These are phyloP conservation scores for Apotomis betuletana DNA, from an alignment of 2,888 invertebrate genomes.

Conservation along the genomic window DNA sequence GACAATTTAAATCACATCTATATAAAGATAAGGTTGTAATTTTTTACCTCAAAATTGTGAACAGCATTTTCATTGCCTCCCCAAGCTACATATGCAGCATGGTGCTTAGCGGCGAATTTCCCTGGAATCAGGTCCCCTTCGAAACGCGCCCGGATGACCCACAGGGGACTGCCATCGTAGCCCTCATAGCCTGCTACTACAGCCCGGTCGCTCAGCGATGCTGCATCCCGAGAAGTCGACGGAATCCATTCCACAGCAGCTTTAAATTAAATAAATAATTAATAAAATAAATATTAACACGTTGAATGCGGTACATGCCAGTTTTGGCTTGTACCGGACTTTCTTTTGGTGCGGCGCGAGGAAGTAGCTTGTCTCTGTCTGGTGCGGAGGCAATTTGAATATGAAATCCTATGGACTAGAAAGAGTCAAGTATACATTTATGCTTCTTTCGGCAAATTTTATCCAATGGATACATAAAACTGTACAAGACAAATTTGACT, in stretches of 20 bases:
- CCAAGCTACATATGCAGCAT: constrained; percentile 72
- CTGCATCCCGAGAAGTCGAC: constrained; percentile 57
- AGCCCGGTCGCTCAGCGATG: constrained; percentile 60
- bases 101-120: constrained; percentile 72
- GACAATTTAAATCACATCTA: too few relatives aligned
- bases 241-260: constrained; percentile 70
- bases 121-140: constrained; percentile 75
- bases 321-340: too few relatives aligned
- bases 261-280: constrained; percentile 46
- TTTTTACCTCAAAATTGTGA: constrained; percentile 65
- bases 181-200: constrained; percentile 76
- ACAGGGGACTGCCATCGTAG: constrained; percentile 73
- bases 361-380: too few relatives aligned
- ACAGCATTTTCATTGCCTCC: constrained; percentile 69
- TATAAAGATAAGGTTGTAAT: constrained; percentile 3
- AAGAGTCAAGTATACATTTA: too few relatives aligned
- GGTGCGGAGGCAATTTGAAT: too few relatives aligned
- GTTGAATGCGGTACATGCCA: too few relatives aligned
- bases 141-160: constrained; percentile 70
- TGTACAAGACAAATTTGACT: too few relatives aligned
- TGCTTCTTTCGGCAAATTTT: too few relatives aligned
- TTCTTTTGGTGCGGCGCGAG: too few relatives aligned
- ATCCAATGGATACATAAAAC: too few relatives aligned
- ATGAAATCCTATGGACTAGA: too few relatives aligned
- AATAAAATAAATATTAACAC: too few relatives aligned